phyloP scores from a whole-genome alignment of 2,113 vertebrate genomes.

The Agapornis roseicollis region DNA sequence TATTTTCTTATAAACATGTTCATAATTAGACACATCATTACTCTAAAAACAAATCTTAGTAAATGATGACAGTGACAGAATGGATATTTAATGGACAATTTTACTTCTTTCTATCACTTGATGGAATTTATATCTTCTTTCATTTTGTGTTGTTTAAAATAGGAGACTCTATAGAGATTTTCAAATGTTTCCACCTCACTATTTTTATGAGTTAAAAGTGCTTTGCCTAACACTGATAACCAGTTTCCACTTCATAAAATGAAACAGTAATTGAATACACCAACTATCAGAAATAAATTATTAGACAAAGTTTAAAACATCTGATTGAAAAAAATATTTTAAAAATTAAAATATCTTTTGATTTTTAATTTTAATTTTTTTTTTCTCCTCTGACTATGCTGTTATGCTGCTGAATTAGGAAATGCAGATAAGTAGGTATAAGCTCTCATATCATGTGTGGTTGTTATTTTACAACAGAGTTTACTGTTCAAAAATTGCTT shows the following conservation, averaged over 20 bases:
- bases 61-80: slow-evolving; percentile 15
- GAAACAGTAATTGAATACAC: background rate
- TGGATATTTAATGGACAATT: slow-evolving; percentile 47
- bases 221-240: slow-evolving; percentile 5
- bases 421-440: background rate
- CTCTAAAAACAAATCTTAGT: slow-evolving; percentile 14
- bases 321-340: background rate
- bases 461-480: background rate
- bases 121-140: background rate
- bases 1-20: slow-evolving; percentile 38
- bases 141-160: background rate
- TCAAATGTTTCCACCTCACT: slow-evolving; percentile 24
- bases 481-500: background rate
- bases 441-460: background rate
- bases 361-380: background rate
- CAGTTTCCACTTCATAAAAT: background rate
- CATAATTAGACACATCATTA: slow-evolving; percentile 50
- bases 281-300: slow-evolving; percentile 16
- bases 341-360: background rate
- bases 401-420: background rate
- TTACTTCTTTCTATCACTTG: background rate
- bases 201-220: slow-evolving; percentile 29
- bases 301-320: background rate
- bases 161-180: background rate
- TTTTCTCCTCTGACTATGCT: background rate